These are phyloP conservation scores for Heliconius aoede DNA, from an alignment of 2,888 invertebrate species.

Conservation along the genomic window DNA sequence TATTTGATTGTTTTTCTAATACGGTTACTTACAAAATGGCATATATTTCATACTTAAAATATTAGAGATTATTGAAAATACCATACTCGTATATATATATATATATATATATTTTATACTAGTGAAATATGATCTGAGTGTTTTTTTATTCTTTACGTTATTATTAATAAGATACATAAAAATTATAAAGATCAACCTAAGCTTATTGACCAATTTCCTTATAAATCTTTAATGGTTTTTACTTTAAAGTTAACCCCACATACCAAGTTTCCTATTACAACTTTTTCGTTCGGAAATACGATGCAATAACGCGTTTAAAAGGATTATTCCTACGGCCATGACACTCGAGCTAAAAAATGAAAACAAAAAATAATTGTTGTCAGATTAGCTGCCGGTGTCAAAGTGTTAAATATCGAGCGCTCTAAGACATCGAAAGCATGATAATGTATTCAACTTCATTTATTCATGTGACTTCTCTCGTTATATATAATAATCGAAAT, in stretches of 20 bases:
- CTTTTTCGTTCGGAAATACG: slow-evolving; percentile 73
- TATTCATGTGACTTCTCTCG: neutral
- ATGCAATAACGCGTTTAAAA: slow-evolving; percentile 76
- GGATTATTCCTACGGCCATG: slow-evolving; percentile 78
- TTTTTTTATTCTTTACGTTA: neutral
- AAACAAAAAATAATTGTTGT: slow-evolving; percentile 71
- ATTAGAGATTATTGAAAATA: no score
- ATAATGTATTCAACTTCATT: slow-evolving; percentile 17
- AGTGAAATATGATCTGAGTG: neutral
- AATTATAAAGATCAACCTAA: neutral
- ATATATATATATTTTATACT: no score
- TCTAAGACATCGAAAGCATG: slow-evolving; percentile 69
- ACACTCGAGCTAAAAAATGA: slow-evolving; percentile 67
- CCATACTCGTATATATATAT: no score
- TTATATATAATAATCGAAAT: neutral
- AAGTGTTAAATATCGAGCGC: slow-evolving; percentile 83
- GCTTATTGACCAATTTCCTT: neutral
- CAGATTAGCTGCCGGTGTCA: slow-evolving; percentile 83
- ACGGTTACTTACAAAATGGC: no score
- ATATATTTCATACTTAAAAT: no score
- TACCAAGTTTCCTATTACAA: slow-evolving; percentile 65
- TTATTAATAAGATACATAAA: neutral
- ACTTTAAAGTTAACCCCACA: slow-evolving; percentile 46
- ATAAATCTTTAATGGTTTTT: slow-evolving; percentile 23
- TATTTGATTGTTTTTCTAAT: no score